Evolutionary conservation across 2,888 invertebrate genomes (phyloP).

Genomic region (Xestia ashworthii): DNA sequence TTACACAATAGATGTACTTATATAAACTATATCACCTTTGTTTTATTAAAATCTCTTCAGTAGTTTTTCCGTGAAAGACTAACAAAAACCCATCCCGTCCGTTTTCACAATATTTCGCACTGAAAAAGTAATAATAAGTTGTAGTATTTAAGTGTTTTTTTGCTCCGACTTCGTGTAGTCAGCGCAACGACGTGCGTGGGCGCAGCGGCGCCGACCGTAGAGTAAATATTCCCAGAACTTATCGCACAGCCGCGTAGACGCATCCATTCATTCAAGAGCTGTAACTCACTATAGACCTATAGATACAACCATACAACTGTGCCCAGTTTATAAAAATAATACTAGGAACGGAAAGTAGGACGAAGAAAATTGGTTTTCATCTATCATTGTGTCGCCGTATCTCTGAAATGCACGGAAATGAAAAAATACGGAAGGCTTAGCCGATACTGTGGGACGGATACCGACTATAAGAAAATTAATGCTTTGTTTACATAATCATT

Average conservation of each 20-base stretch:
- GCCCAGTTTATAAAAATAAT: slow-evolving; percentile 59
- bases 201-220: slow-evolving; percentile 81
- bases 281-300: slow-evolving; percentile 67
- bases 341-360: slow-evolving; percentile 64
- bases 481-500: not conserved
- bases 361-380: slow-evolving; percentile 73
- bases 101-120: not conserved
- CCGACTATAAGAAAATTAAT: not conserved
- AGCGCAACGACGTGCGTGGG: slow-evolving; percentile 71
- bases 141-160: slow-evolving; percentile 33
- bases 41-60: not conserved
- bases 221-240: slow-evolving; percentile 86
- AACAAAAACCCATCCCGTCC: not conserved
- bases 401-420: slow-evolving; percentile 61
- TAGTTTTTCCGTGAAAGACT: not conserved
- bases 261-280: slow-evolving; percentile 84
- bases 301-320: slow-evolving; percentile 61
- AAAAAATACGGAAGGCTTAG: slow-evolving; percentile 67
- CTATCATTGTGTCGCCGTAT: slow-evolving; percentile 72
- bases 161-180: slow-evolving; percentile 70
- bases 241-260: slow-evolving; percentile 77
- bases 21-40: not conserved
- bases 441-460: slow-evolving; percentile 58
- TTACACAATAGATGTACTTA: not conserved
- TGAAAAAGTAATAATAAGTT: not conserved